Conservation (phyloP, 2,888 invertebrate genomes). For the Agrochola circellaris region DNA sequence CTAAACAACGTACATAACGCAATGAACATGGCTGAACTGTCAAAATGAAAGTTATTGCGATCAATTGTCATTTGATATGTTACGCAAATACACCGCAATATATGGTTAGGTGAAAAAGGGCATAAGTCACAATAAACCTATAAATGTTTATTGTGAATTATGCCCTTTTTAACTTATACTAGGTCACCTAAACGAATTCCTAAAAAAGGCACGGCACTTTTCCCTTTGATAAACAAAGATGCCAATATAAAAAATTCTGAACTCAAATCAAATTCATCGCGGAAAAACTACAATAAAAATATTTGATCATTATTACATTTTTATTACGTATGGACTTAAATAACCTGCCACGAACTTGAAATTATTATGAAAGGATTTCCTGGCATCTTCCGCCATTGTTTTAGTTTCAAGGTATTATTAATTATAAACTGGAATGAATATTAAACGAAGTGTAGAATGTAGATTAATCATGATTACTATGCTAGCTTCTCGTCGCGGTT, state of each 20-base stretch:
- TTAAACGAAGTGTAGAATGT: constrained; percentile 7
- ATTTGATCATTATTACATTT: neutral
- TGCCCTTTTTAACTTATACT: neutral
- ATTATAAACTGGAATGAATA: constrained; percentile 26
- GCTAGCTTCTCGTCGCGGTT: neutral
- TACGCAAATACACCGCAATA: no score
- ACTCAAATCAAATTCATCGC: neutral
- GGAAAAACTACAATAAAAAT: neutral
- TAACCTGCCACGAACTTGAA: constrained; percentile 51
- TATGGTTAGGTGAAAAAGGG: no score
- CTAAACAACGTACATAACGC: neutral
- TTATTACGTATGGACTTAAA: neutral
- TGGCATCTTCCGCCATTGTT: constrained; percentile 36
- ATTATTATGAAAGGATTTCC: constrained; percentile 54
- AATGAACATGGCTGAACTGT: neutral
- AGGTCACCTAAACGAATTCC: neutral
- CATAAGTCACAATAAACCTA: neutral
- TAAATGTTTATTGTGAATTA: neutral
- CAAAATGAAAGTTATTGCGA: neutral
- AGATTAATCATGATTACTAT: neutral
- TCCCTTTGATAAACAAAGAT: neutral
- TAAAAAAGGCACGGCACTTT: neutral
- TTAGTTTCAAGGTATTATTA: constrained; percentile 37
- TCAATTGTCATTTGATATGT: neutral
- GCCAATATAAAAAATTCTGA: neutral